Evolutionary conservation across 1,140 invertebrate species (phyloP).

Genomic region (Yoshiicerus persimilis): DNA sequence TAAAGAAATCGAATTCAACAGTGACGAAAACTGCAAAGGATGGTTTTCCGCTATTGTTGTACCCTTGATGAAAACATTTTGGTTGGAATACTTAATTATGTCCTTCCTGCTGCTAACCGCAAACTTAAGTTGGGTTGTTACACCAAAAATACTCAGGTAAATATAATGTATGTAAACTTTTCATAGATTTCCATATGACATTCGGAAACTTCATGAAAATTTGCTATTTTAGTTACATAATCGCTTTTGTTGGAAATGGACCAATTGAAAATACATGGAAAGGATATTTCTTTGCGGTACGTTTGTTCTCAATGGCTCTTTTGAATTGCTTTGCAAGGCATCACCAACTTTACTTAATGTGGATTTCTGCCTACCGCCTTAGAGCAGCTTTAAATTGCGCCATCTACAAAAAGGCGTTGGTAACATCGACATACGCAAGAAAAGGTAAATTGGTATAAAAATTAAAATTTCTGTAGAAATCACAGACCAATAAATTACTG

Average conservation of each 20-base stretch:
- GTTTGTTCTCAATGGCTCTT: not conserved
- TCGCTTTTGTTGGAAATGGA: constrained; percentile 73
- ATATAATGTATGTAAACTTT: constrained; percentile 50
- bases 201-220: constrained; percentile 82
- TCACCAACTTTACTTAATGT: constrained; percentile 76
- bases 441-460: too few species aligned
- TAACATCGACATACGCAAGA: constrained; percentile 63
- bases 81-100: constrained; percentile 85
- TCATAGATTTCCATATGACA: too few species aligned
- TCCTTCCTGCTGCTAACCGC: constrained; percentile 66
- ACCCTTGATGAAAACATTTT: constrained; percentile 89
- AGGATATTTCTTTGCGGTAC: not conserved
- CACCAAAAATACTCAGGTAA: not conserved
- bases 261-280: constrained; percentile 57
- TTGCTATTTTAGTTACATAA: constrained; percentile 68
- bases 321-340: not conserved
- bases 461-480: too few species aligned
- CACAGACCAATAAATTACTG: too few species aligned
- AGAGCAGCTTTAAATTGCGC: constrained; percentile 87
- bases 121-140: not conserved
- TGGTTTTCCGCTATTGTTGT: constrained; percentile 51
- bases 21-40: constrained; percentile 60
- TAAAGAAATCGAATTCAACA: constrained; percentile 63
- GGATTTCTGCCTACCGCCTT: constrained; percentile 82
- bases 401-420: constrained; percentile 81